Conservation (phyloP, 2,113 vertebrate genomes). For the Cyanistes caeruleus region DNA sequence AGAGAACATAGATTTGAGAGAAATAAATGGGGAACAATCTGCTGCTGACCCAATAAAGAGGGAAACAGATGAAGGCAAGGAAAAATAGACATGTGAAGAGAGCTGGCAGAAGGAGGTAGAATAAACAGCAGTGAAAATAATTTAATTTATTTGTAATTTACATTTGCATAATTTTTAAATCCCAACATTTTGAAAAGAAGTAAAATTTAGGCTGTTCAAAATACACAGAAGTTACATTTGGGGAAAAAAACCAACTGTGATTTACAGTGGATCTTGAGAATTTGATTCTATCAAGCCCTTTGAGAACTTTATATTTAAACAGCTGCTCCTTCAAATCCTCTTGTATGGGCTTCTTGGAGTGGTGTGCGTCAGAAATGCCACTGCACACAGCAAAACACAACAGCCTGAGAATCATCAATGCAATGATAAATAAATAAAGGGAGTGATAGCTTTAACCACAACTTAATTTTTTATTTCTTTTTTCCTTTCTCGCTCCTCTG, state of each 20-base stretch:
- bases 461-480: not conserved
- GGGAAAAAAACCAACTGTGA: not conserved
- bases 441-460: not conserved
- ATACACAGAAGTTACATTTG: not conserved
- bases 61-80: not conserved
- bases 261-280: not conserved
- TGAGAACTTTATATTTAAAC: not conserved
- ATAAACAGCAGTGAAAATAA: not conserved
- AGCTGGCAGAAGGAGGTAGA: not conserved
- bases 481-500: not conserved
- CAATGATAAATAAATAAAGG: not conserved
- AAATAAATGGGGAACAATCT: not conserved
- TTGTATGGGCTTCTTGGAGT: not conserved
- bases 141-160: not conserved
- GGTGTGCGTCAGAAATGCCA: not conserved
- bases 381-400: not conserved
- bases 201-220: not conserved
- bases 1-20: not conserved
- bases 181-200: not conserved
- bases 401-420: not conserved
- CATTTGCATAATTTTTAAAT: not conserved
- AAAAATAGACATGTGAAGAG: not conserved
- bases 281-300: not conserved
- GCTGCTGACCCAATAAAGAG: not conserved
- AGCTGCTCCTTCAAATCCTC: not conserved